Base-by-base conservation (phyloP, 2,113 vertebrate genomes). In the Xenopus borealis region DNA sequence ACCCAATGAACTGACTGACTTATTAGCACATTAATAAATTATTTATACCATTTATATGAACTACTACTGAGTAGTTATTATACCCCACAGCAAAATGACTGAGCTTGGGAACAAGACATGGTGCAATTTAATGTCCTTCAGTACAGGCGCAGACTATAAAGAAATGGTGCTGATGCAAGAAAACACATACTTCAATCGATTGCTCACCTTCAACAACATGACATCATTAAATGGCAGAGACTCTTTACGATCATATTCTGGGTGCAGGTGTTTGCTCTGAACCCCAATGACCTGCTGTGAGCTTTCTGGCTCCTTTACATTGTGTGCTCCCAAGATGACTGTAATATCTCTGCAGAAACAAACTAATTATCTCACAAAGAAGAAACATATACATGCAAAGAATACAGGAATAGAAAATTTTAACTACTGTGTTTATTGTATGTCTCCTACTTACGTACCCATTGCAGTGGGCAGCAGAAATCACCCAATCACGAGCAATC, bases 381-480 rank as follows among this genome's bases (percentile, higher is more conserved):
- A 27, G 13, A 27, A 23, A 23, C 18, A n/a, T 17, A 55, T n/a
- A 55, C 53, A 55, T 61, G 13, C 9, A 27, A 27, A 3, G 8
- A 58, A 58, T 4, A 7, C 16, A 19, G 3, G 4, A 58, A 46
- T 72, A 50, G 23, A 27, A 27, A 3, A 27, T 27, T 27, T 40
- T 40, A 40, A 40, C 33, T 40, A 40, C 7, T 40, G 33, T 9
- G 8, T 27, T 27, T 27, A 27, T 27, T 40, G 33, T 6, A 40
- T 40, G 7, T 40, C 33, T 40, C 33, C 5, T 6, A 40, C 33
- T 40, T 6, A 40, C 85, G 85, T 66, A 89, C 87, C 64, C 68
- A 52, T 19, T 0, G 78, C 87, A 87, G 66, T 83, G 85, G 0
- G 85, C 82, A 0, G 85, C 87, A 0, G 86, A 78, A 83, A 87